Conservation (phyloP, 2,888 invertebrate species). For the Drosophila pullipes region DNA sequence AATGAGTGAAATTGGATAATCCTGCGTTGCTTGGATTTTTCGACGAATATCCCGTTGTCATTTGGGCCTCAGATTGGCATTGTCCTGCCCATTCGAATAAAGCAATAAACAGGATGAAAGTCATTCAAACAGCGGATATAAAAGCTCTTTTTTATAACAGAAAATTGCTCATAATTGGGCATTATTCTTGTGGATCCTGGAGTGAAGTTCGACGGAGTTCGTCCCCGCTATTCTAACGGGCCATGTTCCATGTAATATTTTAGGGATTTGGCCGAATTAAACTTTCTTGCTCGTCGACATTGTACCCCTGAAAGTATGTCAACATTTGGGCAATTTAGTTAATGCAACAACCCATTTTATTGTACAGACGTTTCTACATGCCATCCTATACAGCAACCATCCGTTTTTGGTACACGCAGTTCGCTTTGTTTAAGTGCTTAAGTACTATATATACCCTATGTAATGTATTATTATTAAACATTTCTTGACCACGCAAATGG, state of each 20-base stretch:
- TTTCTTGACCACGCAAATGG: not conserved
- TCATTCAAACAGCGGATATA: too few species aligned
- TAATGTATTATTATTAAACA: too few species aligned
- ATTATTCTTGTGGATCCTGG: not conserved
- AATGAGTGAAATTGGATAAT: not conserved
- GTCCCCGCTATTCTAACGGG: not conserved
- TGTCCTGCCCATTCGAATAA: not conserved
- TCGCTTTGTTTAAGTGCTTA: not conserved
- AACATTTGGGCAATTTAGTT: not conserved
- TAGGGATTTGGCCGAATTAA: not conserved
- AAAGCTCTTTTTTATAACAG: too few species aligned
- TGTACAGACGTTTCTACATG: not conserved
- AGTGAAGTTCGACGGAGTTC: not conserved
- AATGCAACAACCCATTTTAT: not conserved
- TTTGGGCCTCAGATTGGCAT: not conserved
- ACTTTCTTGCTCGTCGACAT: not conserved
- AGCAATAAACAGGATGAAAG: too few species aligned
- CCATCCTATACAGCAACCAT: not conserved
- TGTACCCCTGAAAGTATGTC: not conserved
- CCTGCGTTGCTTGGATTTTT: not conserved
- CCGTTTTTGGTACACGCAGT: not conserved
- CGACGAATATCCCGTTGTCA: not conserved
- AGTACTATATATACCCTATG: not conserved
- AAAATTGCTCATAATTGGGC: too few species aligned
- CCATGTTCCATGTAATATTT: not conserved